Evolutionary conservation across 1,140 invertebrate genomes (phyloP).

Genomic region (Bombus confusus): DNA sequence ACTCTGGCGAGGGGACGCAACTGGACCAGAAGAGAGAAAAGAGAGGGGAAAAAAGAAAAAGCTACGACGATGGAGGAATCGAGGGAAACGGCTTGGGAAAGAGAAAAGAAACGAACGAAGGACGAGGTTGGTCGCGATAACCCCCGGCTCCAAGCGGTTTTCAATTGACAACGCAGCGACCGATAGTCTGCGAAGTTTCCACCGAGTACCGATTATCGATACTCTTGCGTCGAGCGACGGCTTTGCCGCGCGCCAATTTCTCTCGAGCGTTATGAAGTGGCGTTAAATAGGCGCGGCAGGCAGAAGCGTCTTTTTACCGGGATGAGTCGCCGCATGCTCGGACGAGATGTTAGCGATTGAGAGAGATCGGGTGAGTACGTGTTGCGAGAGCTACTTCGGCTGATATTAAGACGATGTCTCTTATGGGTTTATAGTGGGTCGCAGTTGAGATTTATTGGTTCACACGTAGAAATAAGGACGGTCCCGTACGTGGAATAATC

Average conservation of each 20-base stretch:
- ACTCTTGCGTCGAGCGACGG: constrained; percentile 46
- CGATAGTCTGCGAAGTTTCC: constrained; percentile 61
- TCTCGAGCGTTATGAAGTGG: constrained; percentile 22
- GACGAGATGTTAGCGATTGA: background rate
- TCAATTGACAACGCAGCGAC: constrained; percentile 61
- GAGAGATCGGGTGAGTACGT: background rate
- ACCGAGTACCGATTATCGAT: constrained; percentile 63
- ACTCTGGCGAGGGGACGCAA: constrained; percentile 36
- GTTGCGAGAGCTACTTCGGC: too few relatives aligned
- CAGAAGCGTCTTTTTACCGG: background rate
- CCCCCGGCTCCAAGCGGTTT: constrained; percentile 57
- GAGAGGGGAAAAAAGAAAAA: background rate
- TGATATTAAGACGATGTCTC: too few relatives aligned
- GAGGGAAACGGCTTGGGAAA: constrained; percentile 13
- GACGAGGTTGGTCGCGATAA: constrained; percentile 53
- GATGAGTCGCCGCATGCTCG: background rate
- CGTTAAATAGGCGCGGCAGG: constrained; percentile 33
- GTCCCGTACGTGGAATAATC: too few relatives aligned
- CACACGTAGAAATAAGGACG: too few relatives aligned
- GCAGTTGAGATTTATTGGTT: too few relatives aligned
- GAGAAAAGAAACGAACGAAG: constrained; percentile 21
- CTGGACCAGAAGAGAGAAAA: constrained; percentile 10
- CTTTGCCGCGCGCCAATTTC: constrained; percentile 23
- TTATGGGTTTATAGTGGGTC: too few relatives aligned
- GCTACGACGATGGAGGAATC: background rate